Evolutionary conservation across 2,888 invertebrate genomes (phyloP).

Genomic region (Mythimna pallens): DNA sequence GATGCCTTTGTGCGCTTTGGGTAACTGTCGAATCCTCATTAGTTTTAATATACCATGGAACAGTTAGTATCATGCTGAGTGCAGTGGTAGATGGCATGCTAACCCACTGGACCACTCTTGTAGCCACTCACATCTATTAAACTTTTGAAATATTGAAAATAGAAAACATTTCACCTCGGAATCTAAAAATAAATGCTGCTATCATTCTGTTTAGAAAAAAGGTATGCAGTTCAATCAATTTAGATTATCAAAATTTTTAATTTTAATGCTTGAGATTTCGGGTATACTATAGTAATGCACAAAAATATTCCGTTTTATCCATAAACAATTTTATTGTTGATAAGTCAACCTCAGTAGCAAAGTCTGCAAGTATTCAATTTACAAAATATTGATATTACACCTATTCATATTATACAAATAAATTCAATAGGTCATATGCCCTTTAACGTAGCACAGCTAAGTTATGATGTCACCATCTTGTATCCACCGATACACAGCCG

Average conservation of each 20-base stretch:
- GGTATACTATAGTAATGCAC: neutral
- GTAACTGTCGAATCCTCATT: too few relatives aligned
- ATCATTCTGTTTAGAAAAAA: neutral
- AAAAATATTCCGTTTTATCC: neutral
- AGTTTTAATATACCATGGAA: too few relatives aligned
- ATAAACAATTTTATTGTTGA: neutral
- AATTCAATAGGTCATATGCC: constrained; percentile 17
- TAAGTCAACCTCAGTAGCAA: neutral
- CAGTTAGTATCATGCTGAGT: too few relatives aligned
- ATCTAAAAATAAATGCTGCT: neutral
- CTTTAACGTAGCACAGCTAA: constrained; percentile 14
- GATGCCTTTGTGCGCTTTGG: too few relatives aligned
- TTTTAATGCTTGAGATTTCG: neutral
- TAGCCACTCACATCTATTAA: neutral
- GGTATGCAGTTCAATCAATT: neutral
- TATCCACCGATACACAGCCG: constrained; percentile 10
- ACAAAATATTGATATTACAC: constrained; percentile 21
- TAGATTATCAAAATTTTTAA: neutral
- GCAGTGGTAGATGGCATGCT: too few relatives aligned
- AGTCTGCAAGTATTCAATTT: neutral
- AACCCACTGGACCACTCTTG: neutral
- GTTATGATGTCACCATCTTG: constrained; percentile 50
- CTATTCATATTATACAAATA: neutral
- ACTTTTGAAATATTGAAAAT: neutral
- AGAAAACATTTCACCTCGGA: neutral